Base-by-base conservation (phyloP, 2,113 vertebrate species). In the Neomonachus schauinslandi region DNA sequence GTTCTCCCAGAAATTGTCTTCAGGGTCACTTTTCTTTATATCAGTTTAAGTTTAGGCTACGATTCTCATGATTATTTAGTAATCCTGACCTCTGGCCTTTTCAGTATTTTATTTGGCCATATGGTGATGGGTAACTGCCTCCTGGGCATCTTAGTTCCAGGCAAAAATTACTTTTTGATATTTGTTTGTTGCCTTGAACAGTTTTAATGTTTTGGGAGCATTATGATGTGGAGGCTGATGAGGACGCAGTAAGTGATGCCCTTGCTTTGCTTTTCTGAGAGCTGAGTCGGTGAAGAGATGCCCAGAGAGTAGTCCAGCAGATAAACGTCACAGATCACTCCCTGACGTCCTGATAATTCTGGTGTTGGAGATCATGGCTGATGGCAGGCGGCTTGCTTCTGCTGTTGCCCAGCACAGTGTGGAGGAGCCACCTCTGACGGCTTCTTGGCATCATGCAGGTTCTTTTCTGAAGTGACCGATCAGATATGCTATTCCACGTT, bases 401-500 rank as follows among this genome's bases (percentile, higher is more conserved):
- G 6, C 8, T 7, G 46, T 46, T 46, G 46, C 7, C 7, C 7
- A 46, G 46, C 46, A 46, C 46, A 46, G 46, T 46, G 46, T 46
- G 46, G 46, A 46, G 46, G 46, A 46, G 46, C 46, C 46, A 46
- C 46, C 46, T 7, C 18, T 53, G 2, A 16, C n/a, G 36, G 42
- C 77, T 26, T 24, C 8, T 10, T n/a, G 59, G 19, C 2, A 22
- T 59, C 18, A 15, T 53, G 6, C 21, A 80, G 33, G 7, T 19
- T 42, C 31, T 7, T 71, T 26, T 46, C 51, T n/a, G 22, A 53
- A 33, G 49, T 22, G 31, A 49, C 11, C 9, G 1, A 19, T 46
- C 11, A 28, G 0, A 3, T 0, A 7, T 1, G 14, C 39, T 24
- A 18, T 26, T 59, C 28, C 19, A 1, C n/a, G 53, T 69, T 55